phyloP scores from a whole-genome alignment of 2,888 invertebrate species.

The Pimpla rufipes region DNA sequence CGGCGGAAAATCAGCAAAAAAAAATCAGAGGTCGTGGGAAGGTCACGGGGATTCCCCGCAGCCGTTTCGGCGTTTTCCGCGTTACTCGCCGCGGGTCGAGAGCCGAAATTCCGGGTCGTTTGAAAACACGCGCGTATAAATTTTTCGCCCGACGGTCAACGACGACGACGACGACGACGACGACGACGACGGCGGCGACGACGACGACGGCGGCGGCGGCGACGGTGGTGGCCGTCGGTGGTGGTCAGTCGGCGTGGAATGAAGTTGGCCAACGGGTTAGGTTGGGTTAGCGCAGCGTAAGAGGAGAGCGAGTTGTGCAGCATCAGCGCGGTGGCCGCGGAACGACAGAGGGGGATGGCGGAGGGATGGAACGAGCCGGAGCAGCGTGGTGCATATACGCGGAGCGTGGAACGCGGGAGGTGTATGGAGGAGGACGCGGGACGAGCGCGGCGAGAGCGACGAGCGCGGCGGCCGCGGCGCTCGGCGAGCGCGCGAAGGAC shows the following conservation, averaged over 20 bases:
- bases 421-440: too few species aligned
- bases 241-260: conserved; percentile 85
- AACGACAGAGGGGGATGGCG: conserved; percentile 66
- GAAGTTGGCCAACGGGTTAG: conserved; percentile 84
- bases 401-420: conserved; percentile 11
- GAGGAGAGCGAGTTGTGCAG: conserved; percentile 68
- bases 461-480: conserved; percentile 45
- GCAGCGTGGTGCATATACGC: conserved; percentile 21
- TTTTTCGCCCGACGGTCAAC: conserved; percentile 51
- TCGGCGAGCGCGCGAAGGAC: conserved; percentile 45
- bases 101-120: not conserved
- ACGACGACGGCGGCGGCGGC: conserved; percentile 70
- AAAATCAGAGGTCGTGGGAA: too few species aligned
- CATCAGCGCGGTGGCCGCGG: conserved; percentile 78
- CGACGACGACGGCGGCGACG: conserved; percentile 69
- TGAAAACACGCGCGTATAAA: conserved; percentile 21
- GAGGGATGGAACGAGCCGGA: conserved; percentile 62
- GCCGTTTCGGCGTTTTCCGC: too few species aligned
- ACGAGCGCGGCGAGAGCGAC: conserved; percentile 25
- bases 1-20: too few species aligned
- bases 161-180: too few species aligned
- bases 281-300: conserved; percentile 79
- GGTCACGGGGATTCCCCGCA: not conserved
- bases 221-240: conserved; percentile 84
- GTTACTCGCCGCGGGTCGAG: not conserved